phyloP scores from a whole-genome alignment of 2,113 vertebrate genomes.

The Hippoglossus stenolepis region DNA sequence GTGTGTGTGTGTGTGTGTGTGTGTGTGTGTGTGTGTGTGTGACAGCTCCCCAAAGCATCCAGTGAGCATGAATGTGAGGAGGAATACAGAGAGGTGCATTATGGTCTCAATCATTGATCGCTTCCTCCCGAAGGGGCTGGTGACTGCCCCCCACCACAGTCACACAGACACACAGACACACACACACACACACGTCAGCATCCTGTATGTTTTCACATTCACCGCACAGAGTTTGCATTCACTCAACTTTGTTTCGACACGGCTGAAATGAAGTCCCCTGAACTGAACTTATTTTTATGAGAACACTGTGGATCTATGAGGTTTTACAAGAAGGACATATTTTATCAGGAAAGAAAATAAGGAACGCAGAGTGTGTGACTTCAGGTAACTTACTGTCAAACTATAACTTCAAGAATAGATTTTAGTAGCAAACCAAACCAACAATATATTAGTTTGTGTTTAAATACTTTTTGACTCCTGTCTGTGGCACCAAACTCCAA shows the following conservation, averaged over 20 bases:
- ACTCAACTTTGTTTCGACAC: slow-evolving; percentile 36
- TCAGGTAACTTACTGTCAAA: background rate
- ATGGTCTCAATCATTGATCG: slow-evolving; percentile 84
- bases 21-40: slow-evolving; percentile 30
- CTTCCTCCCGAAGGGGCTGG: slow-evolving; percentile 77
- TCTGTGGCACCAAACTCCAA: background rate
- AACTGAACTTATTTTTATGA: slow-evolving; percentile 9
- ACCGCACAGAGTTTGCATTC: slow-evolving; percentile 50
- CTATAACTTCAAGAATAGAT: background rate
- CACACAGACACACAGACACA: slow-evolving; percentile 32
- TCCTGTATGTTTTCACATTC: slow-evolving; percentile 60
- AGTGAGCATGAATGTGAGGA: slow-evolving; percentile 80
- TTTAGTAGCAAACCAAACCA: slow-evolving; percentile 8
- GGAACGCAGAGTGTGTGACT: background rate
- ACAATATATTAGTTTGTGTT: background rate
- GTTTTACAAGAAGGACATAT: slow-evolving; percentile 1
- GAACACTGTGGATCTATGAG: slow-evolving; percentile 1
- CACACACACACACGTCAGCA: slow-evolving; percentile 26
- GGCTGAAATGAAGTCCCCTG: slow-evolving; percentile 29
- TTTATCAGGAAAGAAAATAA: background rate
- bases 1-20: slow-evolving; percentile 63
- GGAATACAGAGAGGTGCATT: slow-evolving; percentile 84
- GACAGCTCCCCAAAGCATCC: slow-evolving; percentile 77
- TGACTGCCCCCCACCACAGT: slow-evolving; percentile 46
- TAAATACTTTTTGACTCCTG: background rate